phyloP scores from a whole-genome alignment of 2,888 invertebrate species.

The Muschampia plurimacula region DNA sequence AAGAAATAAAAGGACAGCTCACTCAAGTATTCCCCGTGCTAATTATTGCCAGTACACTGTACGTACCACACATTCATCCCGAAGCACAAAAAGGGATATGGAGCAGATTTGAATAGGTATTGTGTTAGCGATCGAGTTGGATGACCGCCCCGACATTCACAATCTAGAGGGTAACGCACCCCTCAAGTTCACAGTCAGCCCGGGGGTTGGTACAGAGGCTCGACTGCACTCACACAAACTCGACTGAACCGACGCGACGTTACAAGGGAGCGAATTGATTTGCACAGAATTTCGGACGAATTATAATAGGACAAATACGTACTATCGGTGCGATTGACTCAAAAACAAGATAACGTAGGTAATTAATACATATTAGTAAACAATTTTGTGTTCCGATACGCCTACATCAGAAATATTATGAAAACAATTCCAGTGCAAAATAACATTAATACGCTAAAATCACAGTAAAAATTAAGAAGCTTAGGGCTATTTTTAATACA shows the following conservation, averaged over 20 bases:
- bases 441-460: neutral
- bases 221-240: slow-evolving; percentile 55
- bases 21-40: neutral
- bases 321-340: neutral
- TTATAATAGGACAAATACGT: neutral
- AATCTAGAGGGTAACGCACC: slow-evolving; percentile 78
- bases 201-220: slow-evolving; percentile 59
- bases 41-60: slow-evolving; percentile 18
- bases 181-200: slow-evolving; percentile 79
- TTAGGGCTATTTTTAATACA: slow-evolving; percentile 8
- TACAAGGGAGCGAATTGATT: slow-evolving; percentile 52
- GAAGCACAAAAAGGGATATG: slow-evolving; percentile 20
- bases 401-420: neutral
- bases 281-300: slow-evolving; percentile 42
- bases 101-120: slow-evolving; percentile 35
- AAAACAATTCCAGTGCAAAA: neutral
- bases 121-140: slow-evolving; percentile 56
- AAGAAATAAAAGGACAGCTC: neutral
- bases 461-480: neutral
- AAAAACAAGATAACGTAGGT: slow-evolving; percentile 11
- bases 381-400: neutral
- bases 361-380: slow-evolving; percentile 18
- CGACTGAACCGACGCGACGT: slow-evolving; percentile 46
- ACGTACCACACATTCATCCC: slow-evolving; percentile 12
- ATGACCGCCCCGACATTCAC: slow-evolving; percentile 58